These are phyloP conservation scores for Caprella mutica DNA, from an alignment of 2,888 invertebrate genomes.

Conservation along the genomic window DNA sequence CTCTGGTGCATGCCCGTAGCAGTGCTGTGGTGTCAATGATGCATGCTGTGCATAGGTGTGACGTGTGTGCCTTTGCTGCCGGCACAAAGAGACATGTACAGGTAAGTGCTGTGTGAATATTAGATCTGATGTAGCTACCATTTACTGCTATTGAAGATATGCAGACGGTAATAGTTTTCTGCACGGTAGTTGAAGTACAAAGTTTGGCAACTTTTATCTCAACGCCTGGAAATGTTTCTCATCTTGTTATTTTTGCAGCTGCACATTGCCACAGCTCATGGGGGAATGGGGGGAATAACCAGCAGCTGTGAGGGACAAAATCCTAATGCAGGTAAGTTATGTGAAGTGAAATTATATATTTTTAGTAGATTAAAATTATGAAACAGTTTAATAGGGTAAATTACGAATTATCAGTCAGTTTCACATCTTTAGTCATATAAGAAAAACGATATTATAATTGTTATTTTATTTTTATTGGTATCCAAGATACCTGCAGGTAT, in stretches of 20 bases:
- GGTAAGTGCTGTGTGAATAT: conserved; percentile 9
- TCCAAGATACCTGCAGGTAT: no score
- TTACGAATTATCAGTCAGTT: no score
- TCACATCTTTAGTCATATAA: no score
- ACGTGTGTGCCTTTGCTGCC: conserved; percentile 30
- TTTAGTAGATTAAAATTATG: no score
- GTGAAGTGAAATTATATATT: neutral
- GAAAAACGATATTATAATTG: no score
- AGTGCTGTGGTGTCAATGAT: conserved; percentile 29
- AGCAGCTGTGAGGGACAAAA: conserved; percentile 32
- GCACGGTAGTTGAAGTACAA: no score
- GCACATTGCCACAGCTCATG: conserved; percentile 32
- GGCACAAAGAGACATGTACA: conserved; percentile 33
- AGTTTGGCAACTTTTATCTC: neutral
- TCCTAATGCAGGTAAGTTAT: conserved; percentile 11
- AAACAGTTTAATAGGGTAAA: no score
- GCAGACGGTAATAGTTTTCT: neutral
- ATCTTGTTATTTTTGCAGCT: conserved; percentile 15
- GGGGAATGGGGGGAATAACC: conserved; percentile 27
- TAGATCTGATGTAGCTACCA: no score
- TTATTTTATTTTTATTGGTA: no score
- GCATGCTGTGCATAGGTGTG: conserved; percentile 32
- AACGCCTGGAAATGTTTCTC: neutral
- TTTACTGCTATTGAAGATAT: no score
- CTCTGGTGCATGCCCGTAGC: conserved; percentile 25